Percentiles rank a stretch among this genome's conserved stretches.
Conservation (phyloP, 2,888 invertebrate species). For the Scrobipalpa costella region DNA sequence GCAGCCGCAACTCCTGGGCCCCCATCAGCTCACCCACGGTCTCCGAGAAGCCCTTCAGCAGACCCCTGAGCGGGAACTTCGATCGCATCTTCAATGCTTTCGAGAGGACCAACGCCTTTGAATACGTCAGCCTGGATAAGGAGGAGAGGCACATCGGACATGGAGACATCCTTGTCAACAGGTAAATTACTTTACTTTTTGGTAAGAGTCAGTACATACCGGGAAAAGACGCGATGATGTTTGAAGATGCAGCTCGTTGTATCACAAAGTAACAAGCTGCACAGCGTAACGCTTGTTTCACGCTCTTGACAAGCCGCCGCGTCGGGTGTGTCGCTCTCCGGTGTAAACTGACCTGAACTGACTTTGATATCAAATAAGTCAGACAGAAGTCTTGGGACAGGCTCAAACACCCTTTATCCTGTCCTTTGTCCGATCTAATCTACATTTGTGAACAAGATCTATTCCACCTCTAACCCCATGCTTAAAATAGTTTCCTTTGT, state of each 20-base stretch:
- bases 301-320: too few species aligned
- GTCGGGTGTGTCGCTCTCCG: too few species aligned
- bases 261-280: too few species aligned
- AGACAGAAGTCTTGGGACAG: too few species aligned
- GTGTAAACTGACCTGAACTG: too few species aligned
- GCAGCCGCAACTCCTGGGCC: conserved; percentile 82
- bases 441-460: neutral
- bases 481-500: neutral
- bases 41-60: conserved; percentile 61
- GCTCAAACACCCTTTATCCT: too few species aligned
- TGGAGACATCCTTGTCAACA: conserved; percentile 68
- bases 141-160: conserved; percentile 63
- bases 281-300: too few species aligned
- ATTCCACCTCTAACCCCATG: neutral
- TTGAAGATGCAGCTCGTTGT: too few species aligned
- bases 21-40: conserved; percentile 76
- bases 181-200: conserved; percentile 36
- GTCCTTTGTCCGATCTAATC: neutral
- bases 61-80: conserved; percentile 6
- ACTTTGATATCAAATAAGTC: too few species aligned
- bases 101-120: conserved; percentile 76
- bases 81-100: conserved; percentile 78
- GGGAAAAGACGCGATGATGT: too few species aligned
- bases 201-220: neutral
- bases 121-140: conserved; percentile 51